These are phyloP conservation scores for Valencia hispanica DNA, from an alignment of 2,797 vertebrate genomes.

Conservation along the genomic window DNA sequence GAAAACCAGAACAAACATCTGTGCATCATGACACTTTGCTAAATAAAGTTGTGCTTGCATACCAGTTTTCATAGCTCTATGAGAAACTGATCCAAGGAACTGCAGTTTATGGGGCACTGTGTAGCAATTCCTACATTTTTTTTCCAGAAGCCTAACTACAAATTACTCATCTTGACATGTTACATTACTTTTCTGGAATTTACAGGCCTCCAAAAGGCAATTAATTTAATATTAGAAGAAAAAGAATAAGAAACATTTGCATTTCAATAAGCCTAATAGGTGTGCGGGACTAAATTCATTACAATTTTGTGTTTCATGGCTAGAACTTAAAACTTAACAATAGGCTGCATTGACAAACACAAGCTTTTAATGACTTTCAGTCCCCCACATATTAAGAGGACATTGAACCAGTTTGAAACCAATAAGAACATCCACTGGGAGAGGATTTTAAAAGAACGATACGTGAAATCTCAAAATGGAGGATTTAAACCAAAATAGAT, in stretches of 20 bases:
- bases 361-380: not conserved
- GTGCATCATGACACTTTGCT: not conserved
- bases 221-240: not conserved
- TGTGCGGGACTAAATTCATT: not conserved
- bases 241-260: not conserved
- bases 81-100: no score
- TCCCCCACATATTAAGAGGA: not conserved
- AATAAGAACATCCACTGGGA: not conserved
- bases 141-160: not conserved
- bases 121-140: not conserved
- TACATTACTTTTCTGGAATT: no score
- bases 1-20: no score
- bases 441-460: not conserved
- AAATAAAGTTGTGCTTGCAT: no score
- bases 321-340: no score
- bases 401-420: not conserved
- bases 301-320: not conserved
- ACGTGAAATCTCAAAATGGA: not conserved
- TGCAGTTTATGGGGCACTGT: not conserved
- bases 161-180: not conserved
- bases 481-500: not conserved
- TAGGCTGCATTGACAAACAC: not conserved
- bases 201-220: not conserved
- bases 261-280: not conserved
- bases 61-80: no score